Base-by-base conservation (phyloP, 2,888 invertebrate species). In the Parapristionchus giblindavisi region DNA sequence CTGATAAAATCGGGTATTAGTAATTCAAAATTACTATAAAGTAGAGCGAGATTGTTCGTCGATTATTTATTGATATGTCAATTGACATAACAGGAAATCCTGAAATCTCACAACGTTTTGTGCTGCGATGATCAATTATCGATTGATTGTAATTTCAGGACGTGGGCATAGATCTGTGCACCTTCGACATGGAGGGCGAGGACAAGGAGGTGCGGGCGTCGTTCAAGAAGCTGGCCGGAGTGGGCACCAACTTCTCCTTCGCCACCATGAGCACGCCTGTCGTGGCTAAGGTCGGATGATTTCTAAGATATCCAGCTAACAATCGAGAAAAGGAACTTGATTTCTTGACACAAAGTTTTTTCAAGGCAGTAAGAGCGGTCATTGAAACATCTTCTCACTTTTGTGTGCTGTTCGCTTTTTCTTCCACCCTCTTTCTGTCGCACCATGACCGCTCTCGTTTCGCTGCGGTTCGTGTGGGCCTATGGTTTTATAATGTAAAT, bases 191-290 rank as follows among this genome's bases (percentile, higher is more conserved):
- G 70, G 5, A 3, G 1, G 70, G 70, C 11, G 52, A 36, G 32
- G 40, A 38, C 8, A 40, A 56, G 29, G 56, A 38, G 17, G 52
- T 70, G 24, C 14, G 40, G 36, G n/a, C 8, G 21, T 63, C 6
- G 56, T 56, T 54, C 56, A 71, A 71, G 56, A 38, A 38, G n/a
- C n/a, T 71, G 56, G 29, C n/a, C 8, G 70, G 32, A 29, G n/a
- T 40, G 11, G 29, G 40, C 11, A 29, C 54, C 21, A 54, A 56
- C 29, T 71, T 71, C 56, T 54, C 56, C 11, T 71, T 48, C 40
- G 70, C 56, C 1, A 56, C 56, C 1, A 29, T 71, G 48, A 36
- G 38, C 24, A 32, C 56, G 29, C 70, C 70, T 21, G 70, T 71
- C 1, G 56, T 71, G 3, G 56, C 54, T n/a, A 52, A n/a, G 38